Percentiles rank a stretch among this genome's conserved stretches.
Evolutionary conservation across 2,113 vertebrate species (phyloP).

Genomic region (Pterocles orientalis): DNA sequence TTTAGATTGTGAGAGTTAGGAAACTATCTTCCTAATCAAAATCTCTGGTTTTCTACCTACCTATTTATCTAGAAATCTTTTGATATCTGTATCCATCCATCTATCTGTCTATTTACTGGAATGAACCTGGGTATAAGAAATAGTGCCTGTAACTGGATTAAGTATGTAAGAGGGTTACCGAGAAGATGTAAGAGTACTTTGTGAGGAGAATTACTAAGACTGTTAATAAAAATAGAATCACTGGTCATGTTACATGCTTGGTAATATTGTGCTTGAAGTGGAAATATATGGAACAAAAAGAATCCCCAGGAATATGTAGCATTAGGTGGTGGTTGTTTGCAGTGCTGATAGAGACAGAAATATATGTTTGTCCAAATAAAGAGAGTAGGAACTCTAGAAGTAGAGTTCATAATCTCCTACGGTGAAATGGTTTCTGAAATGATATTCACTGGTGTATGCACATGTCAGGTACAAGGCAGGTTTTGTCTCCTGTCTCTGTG

Average conservation of each 20-base stretch:
- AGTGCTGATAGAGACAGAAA: background rate
- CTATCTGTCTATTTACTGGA: background rate
- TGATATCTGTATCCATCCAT: background rate
- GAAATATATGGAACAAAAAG: background rate
- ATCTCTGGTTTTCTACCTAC: background rate
- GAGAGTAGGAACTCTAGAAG: background rate
- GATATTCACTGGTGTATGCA: background rate
- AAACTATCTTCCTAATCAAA: background rate
- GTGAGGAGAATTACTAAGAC: background rate
- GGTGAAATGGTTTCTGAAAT: background rate
- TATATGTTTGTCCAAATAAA: background rate
- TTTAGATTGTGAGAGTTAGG: background rate
- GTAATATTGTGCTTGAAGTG: background rate
- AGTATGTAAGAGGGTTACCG: background rate
- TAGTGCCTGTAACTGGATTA: slow-evolving; percentile 14
- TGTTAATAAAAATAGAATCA: slow-evolving; percentile 16
- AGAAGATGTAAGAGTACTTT: background rate
- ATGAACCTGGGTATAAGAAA: background rate
- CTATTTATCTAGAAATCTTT: background rate
- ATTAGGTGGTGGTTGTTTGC: background rate
- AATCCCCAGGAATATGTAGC: background rate
- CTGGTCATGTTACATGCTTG: background rate
- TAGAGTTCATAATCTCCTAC: background rate
- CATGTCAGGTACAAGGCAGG: background rate
- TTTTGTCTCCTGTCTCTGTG: background rate